These are phyloP conservation scores for Chionis minor DNA, from an alignment of 2,113 vertebrate species.

Conservation along the genomic window DNA sequence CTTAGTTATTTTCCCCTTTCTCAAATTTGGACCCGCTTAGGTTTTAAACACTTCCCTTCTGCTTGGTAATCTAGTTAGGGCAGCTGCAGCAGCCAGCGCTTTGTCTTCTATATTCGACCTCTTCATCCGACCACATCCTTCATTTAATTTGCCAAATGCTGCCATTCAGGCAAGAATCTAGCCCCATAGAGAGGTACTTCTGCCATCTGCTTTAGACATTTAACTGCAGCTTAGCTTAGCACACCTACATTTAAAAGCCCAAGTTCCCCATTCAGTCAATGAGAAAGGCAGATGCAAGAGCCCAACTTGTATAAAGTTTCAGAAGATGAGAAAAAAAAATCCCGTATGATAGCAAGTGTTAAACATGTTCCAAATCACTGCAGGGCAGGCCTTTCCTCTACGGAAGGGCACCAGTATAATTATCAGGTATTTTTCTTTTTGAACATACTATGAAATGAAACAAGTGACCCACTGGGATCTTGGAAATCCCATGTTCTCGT, in stretches of 20 bases:
- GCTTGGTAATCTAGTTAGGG: slow-evolving; percentile 52
- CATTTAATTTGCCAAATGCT: slow-evolving; percentile 68
- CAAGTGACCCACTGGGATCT: neutral
- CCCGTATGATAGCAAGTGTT: neutral
- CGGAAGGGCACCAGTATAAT: neutral
- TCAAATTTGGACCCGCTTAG: neutral
- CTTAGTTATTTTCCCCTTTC: neutral
- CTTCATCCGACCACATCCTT: slow-evolving; percentile 49
- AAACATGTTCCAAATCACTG: neutral
- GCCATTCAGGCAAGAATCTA: slow-evolving; percentile 45
- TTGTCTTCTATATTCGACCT: slow-evolving; percentile 44
- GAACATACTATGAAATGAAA: neutral
- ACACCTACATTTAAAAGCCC: slow-evolving; percentile 8
- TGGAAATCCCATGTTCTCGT: neutral
- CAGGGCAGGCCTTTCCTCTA: neutral
- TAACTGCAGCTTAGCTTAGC: slow-evolving; percentile 19
- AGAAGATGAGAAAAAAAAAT: neutral
- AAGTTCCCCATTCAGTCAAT: neutral
- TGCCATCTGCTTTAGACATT: slow-evolving; percentile 60
- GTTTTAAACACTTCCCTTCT: slow-evolving; percentile 43
- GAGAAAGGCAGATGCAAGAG: slow-evolving; percentile 11
- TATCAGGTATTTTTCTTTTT: neutral
- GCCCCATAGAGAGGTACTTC: slow-evolving; percentile 28
- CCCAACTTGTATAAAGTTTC: neutral
- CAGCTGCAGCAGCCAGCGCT: slow-evolving; percentile 53